Evolutionary conservation across 2,113 vertebrate species (phyloP), one percentile per base, ranked within the genome.

Genomic region (Salvelinus sp.): DNA sequence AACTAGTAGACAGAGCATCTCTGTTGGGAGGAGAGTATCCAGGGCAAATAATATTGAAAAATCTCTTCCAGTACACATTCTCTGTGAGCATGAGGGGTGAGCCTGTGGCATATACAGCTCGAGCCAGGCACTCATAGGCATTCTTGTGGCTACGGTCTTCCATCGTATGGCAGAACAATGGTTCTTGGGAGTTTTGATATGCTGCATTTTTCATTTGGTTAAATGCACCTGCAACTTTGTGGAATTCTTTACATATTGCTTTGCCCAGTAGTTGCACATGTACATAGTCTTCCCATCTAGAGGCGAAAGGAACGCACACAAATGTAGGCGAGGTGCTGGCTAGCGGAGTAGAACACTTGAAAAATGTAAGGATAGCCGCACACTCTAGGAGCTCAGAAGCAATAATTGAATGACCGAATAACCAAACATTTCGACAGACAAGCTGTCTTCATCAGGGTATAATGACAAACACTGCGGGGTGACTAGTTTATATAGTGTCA

Each of bases 191-290:
- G 38, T 74, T 57, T 50, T 69, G 62, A 3, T 79, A 82, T 66
- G 47, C 13, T 48, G 10, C 47, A 48, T 82, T 80, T 63, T 78
- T 77, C 86, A 90, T 77, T 90, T 87, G 69, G 77, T 76, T 69
- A 89, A 72, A 73, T 89, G 86, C 63, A 83, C 78, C 82, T 88
- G 83, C 82, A 87, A 83, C 75, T 88, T 88, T 66, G 83, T 87
- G 0, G 77, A 83, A 3, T 85, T 88, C 65, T 87, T 86, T 2
- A 82, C 77, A 74, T 87, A 80, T 0, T 78, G 75, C 79, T 75
- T 83, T 13, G 33, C 77, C 58, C 85, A 88, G 72, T 88, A 88
- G 75, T 86, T 90, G 76, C 87, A 90, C 54, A 85, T 83, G 70
- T 80, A 81, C 14, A 79, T 75, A 60, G 82, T 79, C 69, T 77